Evolutionary conservation across 2,888 invertebrate genomes (phyloP).

Genomic region (Melanchra persicariae): DNA sequence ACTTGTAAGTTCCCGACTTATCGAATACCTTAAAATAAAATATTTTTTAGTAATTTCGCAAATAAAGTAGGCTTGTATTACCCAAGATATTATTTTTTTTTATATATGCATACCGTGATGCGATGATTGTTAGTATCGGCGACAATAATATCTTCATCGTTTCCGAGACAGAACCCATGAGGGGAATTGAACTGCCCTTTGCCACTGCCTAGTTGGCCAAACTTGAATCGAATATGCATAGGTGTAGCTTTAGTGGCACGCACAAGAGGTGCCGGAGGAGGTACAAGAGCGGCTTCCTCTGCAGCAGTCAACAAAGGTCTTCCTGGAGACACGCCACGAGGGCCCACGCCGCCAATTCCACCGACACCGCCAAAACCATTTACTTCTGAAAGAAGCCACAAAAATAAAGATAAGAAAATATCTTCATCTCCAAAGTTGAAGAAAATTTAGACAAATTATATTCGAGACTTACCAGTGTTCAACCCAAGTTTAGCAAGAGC

Average conservation of each 20-base stretch:
- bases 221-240: conserved; percentile 97
- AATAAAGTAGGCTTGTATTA: background rate
- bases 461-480: conserved; percentile 90
- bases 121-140: conserved; percentile 99
- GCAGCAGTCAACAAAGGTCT: conserved; percentile 85
- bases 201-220: conserved; percentile 97
- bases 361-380: conserved; percentile 87
- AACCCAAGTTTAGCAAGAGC: conserved; percentile 96
- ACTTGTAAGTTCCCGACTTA: conserved; percentile 97
- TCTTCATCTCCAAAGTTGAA: background rate
- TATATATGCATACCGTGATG: conserved; percentile 92
- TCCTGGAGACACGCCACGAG: conserved; percentile 89
- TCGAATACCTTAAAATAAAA: conserved; percentile 94
- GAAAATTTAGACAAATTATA: background rate
- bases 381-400: conserved; percentile 79
- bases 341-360: conserved; percentile 87
- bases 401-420: conserved; percentile 28
- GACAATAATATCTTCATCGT: conserved; percentile 98
- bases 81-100: background rate
- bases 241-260: conserved; percentile 94
- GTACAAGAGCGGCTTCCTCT: conserved; percentile 86
- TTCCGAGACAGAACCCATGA: conserved; percentile 98
- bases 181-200: conserved; percentile 99
- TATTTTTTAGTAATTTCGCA: background rate
- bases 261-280: conserved; percentile 89